Evolutionary conservation across 2,797 vertebrate genomes (phyloP).

Genomic region (Prionace glauca): DNA sequence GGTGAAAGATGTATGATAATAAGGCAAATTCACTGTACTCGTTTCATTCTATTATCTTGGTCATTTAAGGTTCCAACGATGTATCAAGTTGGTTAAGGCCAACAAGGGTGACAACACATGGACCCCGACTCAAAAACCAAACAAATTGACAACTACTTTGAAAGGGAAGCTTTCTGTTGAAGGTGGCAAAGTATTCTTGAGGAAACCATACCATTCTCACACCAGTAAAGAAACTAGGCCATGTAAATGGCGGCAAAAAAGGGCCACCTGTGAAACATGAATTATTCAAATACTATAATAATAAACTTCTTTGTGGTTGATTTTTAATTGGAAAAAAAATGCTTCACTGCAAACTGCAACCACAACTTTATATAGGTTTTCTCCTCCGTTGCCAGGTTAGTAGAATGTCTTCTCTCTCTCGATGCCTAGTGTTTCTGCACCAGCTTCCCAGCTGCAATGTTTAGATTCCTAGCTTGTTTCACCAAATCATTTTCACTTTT

Average conservation of each 20-base stretch:
- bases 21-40: neutral
- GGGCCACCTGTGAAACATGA: neutral
- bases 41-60: neutral
- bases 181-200: neutral
- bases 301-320: neutral
- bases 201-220: neutral
- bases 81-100: conserved; percentile 27
- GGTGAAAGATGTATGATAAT: neutral
- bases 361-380: conserved; percentile 2
- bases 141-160: neutral
- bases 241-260: neutral
- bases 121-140: neutral
- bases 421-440: conserved; percentile 78
- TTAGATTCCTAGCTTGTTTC: conserved; percentile 95
- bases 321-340: conserved; percentile 22
- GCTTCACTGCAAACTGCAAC: conserved; percentile 26
- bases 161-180: neutral
- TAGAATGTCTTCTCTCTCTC: neutral
- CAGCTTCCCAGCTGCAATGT: conserved; percentile 81
- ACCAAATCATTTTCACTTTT: conserved; percentile 89
- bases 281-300: conserved; percentile 33
- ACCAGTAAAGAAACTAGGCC: conserved; percentile 2
- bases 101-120: neutral
- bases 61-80: neutral
- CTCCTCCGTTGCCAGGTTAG: neutral